These are phyloP conservation scores for Agrochola lychnidis DNA, from an alignment of 2,888 invertebrate genomes.

Conservation along the genomic window DNA sequence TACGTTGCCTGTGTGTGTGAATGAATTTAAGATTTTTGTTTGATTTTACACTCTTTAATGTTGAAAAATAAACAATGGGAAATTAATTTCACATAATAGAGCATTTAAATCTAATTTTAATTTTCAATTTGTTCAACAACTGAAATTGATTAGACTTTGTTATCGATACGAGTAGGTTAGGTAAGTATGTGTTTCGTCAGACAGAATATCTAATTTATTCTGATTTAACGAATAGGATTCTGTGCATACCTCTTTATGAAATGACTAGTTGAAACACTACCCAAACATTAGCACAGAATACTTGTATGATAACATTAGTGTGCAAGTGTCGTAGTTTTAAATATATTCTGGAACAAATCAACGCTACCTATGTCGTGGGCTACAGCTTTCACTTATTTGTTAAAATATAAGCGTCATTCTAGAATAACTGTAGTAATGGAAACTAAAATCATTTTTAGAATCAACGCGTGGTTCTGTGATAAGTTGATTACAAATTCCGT, in stretches of 20 bases:
- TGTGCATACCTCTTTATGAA: slow-evolving; percentile 1
- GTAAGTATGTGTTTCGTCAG: neutral
- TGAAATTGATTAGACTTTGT: slow-evolving; percentile 37
- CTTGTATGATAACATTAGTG: slow-evolving; percentile 1
- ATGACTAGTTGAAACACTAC: slow-evolving; percentile 10
- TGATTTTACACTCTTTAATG: neutral
- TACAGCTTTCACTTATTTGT: slow-evolving; percentile 56
- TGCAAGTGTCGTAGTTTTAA: slow-evolving; percentile 28
- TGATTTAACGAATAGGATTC: slow-evolving; percentile 23
- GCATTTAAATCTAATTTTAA: slow-evolving; percentile 22
- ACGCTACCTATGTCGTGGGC: slow-evolving; percentile 13
- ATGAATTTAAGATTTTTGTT: too few species aligned
- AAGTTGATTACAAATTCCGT: slow-evolving; percentile 13
- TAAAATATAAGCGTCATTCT: slow-evolving; percentile 41
- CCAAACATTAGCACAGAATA: neutral
- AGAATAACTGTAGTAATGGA: slow-evolving; percentile 30
- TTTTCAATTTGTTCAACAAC: slow-evolving; percentile 50
- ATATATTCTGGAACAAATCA: slow-evolving; percentile 57
- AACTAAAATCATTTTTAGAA: slow-evolving; percentile 43
- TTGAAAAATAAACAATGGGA: neutral
- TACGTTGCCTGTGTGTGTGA: neutral
- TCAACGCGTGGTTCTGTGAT: slow-evolving; percentile 1
- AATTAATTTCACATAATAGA: slow-evolving; percentile 28
- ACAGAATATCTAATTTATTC: slow-evolving; percentile 28
- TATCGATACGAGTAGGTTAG: slow-evolving; percentile 34